A percentile compares a stretch with the other conserved stretches of the same genome.
Evolutionary conservation across 2,113 vertebrate species (phyloP).

Genomic region (Dermatemys mawii): DNA sequence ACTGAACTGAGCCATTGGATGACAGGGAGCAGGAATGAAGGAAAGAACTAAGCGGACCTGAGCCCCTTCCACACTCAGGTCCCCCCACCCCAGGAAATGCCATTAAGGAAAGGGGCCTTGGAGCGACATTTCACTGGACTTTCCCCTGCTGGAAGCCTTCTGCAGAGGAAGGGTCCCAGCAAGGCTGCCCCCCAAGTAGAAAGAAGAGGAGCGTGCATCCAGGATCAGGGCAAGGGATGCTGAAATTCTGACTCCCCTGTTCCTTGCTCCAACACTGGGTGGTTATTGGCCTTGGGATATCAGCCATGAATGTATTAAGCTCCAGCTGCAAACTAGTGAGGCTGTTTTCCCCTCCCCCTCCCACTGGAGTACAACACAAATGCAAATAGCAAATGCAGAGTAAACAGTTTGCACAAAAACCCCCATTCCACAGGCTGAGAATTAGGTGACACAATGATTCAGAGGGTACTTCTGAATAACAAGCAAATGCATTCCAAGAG

Average conservation of each 20-base stretch:
- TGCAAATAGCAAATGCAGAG: neutral
- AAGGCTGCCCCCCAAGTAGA: neutral
- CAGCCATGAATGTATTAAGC: neutral
- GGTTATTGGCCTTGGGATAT: neutral
- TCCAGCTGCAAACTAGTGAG: neutral
- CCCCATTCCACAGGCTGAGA: neutral
- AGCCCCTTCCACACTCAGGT: neutral
- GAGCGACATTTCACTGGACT: neutral
- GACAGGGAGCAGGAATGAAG: neutral
- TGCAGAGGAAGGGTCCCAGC: neutral
- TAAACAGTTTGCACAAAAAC: neutral
- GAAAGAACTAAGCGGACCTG: neutral
- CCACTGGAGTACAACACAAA: neutral
- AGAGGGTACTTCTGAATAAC: neutral
- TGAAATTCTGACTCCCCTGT: neutral
- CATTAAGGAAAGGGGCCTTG: neutral
- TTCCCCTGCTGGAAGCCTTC: neutral
- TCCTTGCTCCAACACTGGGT: neutral
- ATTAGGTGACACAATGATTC: neutral
- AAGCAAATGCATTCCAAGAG: neutral
- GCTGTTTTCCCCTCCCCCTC: neutral
- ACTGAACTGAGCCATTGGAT: neutral
- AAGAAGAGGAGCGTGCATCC: neutral
- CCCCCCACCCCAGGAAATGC: neutral
- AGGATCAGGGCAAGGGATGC: fast-evolving